Percentiles rank a stretch among this genome's conserved stretches.
These are phyloP conservation scores for Crypturellus tataupa DNA, from an alignment of 2,797 vertebrate genomes.

Conservation along the genomic window DNA sequence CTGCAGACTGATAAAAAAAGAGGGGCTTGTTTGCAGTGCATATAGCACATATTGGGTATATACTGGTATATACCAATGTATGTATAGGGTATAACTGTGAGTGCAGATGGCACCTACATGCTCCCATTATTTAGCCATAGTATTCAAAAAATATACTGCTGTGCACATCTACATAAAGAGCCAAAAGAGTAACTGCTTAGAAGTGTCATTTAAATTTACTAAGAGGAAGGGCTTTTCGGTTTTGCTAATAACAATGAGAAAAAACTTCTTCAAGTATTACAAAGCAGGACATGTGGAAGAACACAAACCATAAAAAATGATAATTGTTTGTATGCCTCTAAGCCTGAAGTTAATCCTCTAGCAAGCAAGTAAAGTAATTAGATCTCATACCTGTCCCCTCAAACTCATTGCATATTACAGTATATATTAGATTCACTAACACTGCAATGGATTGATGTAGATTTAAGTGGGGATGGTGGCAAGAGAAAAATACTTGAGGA, in stretches of 20 bases:
- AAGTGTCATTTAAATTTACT: not conserved
- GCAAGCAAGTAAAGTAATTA: not conserved
- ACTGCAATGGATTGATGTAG: not conserved
- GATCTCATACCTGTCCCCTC: not conserved
- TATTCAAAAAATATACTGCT: not conserved
- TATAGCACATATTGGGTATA: accelerated
- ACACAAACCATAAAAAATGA: not conserved
- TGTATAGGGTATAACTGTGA: no score
- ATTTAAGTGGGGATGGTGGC: not conserved
- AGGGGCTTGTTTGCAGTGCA: accelerated
- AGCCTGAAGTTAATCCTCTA: not conserved
- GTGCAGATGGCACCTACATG: accelerated
- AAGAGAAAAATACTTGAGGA: constrained; percentile 4
- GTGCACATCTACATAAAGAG: not conserved
- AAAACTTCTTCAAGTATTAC: not conserved
- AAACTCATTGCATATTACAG: not conserved
- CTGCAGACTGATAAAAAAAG: not conserved
- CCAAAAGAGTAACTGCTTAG: not conserved
- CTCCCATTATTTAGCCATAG: not conserved
- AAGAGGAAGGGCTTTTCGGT: not conserved
- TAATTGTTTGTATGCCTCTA: not conserved
- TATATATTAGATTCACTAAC: not conserved
- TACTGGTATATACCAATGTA: no score
- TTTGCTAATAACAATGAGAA: not conserved
- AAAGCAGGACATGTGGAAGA: not conserved